Evolutionary conservation across 2,797 vertebrate species (phyloP).

Genomic region (Syndactyla subalaris): DNA sequence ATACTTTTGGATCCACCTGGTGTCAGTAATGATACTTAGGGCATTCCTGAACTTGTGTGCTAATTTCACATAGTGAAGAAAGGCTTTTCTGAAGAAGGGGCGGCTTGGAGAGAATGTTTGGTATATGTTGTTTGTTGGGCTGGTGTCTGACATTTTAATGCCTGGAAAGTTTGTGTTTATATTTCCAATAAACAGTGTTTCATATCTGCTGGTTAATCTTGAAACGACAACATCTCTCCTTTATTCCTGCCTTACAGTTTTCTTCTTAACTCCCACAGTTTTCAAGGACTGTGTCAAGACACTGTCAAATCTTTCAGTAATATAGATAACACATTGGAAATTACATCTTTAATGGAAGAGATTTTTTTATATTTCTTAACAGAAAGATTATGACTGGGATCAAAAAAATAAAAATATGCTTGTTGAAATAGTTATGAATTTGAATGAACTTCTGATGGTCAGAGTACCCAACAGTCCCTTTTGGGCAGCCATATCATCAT

Average conservation of each 20-base stretch:
- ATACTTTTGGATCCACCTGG: not conserved
- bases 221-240: not conserved
- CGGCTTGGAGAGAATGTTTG: not conserved
- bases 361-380: not conserved
- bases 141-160: not conserved
- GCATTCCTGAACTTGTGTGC: not conserved
- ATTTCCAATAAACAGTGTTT: not conserved
- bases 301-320: not conserved
- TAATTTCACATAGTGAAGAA: not conserved
- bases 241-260: not conserved
- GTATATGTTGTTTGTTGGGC: not conserved
- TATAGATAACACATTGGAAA: not conserved
- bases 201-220: not conserved
- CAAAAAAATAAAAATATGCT: not conserved
- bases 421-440: not conserved
- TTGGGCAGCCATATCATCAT: not conserved
- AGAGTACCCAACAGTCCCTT: not conserved
- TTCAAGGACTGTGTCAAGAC: not conserved
- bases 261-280: not conserved
- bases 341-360: not conserved
- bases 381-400: not conserved
- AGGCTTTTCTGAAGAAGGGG: not conserved
- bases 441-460: not conserved
- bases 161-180: not conserved
- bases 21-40: not conserved